Evolutionary conservation across 2,113 vertebrate genomes (phyloP).

Genomic region (Passer domesticus): DNA sequence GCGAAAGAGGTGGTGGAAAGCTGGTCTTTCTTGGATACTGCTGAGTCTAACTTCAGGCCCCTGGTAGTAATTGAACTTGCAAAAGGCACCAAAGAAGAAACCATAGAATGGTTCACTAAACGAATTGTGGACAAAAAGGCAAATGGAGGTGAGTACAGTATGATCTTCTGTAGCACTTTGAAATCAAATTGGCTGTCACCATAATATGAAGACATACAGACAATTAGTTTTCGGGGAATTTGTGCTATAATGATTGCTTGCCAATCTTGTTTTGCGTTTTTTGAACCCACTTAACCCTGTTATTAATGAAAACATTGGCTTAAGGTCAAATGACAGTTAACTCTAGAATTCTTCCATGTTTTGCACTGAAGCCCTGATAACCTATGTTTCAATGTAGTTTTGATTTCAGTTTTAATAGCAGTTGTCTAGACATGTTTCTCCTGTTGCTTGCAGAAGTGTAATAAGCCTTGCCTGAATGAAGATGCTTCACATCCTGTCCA

Average conservation of each 20-base stretch:
- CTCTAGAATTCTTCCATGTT: neutral
- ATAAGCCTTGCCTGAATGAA: neutral
- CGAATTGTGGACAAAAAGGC: conserved; percentile 84
- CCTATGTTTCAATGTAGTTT: neutral
- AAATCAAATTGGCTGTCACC: neutral
- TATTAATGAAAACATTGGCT: neutral
- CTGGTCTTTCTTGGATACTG: conserved; percentile 67
- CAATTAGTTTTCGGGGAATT: neutral
- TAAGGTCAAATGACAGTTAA: neutral
- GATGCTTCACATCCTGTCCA: accelerated
- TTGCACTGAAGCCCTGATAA: neutral
- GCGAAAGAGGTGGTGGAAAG: neutral
- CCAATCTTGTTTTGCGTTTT: neutral
- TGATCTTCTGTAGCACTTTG: neutral
- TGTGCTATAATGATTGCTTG: neutral
- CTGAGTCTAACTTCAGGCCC: conserved; percentile 78
- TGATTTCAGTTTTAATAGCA: neutral
- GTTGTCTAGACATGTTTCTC: neutral
- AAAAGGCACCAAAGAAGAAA: conserved; percentile 81
- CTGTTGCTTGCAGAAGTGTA: neutral
- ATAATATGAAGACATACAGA: neutral
- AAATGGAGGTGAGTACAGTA: conserved; percentile 81
- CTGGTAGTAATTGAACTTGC: conserved; percentile 89
- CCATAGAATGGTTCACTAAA: conserved; percentile 84
- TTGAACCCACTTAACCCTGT: neutral